Evolutionary conservation across 2,113 vertebrate genomes (phyloP).

Genomic region (Glareola pratincola): DNA sequence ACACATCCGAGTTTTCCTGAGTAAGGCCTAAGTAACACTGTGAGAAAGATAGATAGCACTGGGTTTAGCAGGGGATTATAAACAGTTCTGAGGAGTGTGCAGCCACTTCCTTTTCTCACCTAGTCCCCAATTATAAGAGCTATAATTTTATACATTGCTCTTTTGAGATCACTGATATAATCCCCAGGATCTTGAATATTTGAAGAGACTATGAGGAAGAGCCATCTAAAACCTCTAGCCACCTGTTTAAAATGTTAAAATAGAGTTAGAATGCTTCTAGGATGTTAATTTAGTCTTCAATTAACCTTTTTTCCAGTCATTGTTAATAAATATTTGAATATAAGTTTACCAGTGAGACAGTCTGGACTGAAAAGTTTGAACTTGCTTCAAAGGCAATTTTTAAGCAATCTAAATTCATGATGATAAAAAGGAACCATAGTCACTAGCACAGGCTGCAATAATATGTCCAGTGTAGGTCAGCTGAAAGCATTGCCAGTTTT

Average conservation of each 20-base stretch:
- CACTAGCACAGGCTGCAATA: background rate
- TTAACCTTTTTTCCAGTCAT: conserved; percentile 37
- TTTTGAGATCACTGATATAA: background rate
- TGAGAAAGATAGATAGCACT: background rate
- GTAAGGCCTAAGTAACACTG: background rate
- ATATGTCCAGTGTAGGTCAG: background rate
- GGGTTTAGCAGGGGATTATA: background rate
- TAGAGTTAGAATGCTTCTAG: background rate
- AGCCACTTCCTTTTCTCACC: background rate
- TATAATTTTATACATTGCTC: background rate
- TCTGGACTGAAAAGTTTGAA: background rate
- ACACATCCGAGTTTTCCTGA: background rate
- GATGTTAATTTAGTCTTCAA: background rate
- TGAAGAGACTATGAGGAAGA: background rate
- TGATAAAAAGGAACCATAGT: background rate
- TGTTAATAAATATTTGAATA: conserved; percentile 9
- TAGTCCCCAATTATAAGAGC: background rate
- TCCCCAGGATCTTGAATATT: background rate
- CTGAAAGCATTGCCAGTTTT: background rate
- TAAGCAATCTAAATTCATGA: background rate
- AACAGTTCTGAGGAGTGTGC: background rate
- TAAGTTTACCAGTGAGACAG: background rate
- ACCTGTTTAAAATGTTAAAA: conserved; percentile 28
- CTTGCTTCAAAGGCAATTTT: background rate
- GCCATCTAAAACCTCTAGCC: background rate